Evolutionary conservation across 1,140 invertebrate genomes (phyloP), one percentile per base, ranked within the genome.

Genomic region (Phocides pigmalion): DNA sequence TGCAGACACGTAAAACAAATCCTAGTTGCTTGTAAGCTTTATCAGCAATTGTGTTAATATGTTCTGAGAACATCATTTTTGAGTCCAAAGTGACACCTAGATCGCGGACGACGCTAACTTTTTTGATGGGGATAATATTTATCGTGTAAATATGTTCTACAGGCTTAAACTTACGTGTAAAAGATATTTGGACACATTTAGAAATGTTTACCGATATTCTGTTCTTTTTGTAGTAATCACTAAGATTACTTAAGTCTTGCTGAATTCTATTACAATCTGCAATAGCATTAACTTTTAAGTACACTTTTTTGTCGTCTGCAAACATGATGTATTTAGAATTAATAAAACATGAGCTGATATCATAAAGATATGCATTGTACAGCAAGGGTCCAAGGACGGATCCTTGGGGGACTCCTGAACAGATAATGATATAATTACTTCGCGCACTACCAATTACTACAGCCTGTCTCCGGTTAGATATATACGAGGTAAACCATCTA

Each of bases 241-340:
- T 15, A 2, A 50, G 8, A 8, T 15, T 32, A 3, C 32, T 25
- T 50, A 32, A 32, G 9, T 50, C 47, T 4, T 50, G 22, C 16
- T 50, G 12, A 14, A 50, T 28, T 2, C 32, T 16, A 5, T 11
- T 1, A 16, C 47, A 50, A 5, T 50, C 22, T 1, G 12, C 9
- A 14, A 32, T 50, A 22, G n/a, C 22, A 8, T 28, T 50, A 17
- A 62, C 35, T 63, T 53, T 53, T n/a, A 22, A 25, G 25, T 37
- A 53, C n/a, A 53, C 32, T 53, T 63, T 63, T 25, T 50, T 63
- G 16, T 63, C 49, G 9, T 63, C 61, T n/a, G 61, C 61, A 9
- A 39, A 62, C 20, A 62, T 47, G 1, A 62, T 16, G 8, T 44
- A 50, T 15, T 62, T 51, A 3, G 59, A 62, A 8, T 62, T 3